Percentiles rank a stretch among this genome's conserved stretches.
Conservation (phyloP, 2,797 vertebrate species). For the Aselliscus stoliczkanus region DNA sequence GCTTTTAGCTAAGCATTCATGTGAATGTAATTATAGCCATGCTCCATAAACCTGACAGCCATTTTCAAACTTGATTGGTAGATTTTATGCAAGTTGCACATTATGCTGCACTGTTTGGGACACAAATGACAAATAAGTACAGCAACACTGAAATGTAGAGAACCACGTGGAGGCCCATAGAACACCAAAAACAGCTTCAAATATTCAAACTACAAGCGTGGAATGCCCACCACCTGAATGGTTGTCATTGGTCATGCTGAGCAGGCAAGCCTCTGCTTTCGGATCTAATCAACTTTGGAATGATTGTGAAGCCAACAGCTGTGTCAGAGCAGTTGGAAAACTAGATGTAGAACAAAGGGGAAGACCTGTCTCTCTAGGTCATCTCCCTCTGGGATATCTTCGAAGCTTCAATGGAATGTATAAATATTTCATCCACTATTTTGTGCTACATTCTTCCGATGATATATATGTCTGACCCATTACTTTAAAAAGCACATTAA, state of each 20-base stretch:
- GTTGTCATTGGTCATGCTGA: slow-evolving; percentile 67
- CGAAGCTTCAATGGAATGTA: slow-evolving; percentile 73
- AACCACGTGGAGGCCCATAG: slow-evolving; percentile 17
- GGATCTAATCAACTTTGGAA: slow-evolving; percentile 79
- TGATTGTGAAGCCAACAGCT: slow-evolving; percentile 74
- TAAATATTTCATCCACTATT: slow-evolving; percentile 84
- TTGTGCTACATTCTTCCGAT: slow-evolving; percentile 72
- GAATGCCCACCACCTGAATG: slow-evolving; percentile 55
- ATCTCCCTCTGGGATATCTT: slow-evolving; percentile 71
- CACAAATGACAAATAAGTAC: slow-evolving; percentile 26
- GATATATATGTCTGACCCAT: slow-evolving; percentile 71
- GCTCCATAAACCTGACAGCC: slow-evolving; percentile 42
- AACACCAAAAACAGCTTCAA: background rate
- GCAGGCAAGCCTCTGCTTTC: slow-evolving; percentile 72
- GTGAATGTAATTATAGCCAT: background rate
- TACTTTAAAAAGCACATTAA: slow-evolving; percentile 78
- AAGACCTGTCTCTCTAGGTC: slow-evolving; percentile 75
- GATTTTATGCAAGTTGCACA: background rate
- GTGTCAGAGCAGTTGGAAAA: slow-evolving; percentile 77
- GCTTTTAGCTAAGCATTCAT: background rate
- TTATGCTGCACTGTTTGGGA: background rate
- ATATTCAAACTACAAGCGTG: background rate
- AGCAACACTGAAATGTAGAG: slow-evolving; percentile 43
- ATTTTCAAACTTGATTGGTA: background rate
- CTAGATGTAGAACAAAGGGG: slow-evolving; percentile 80